These are phyloP conservation scores for Bhutanitis thaidina DNA, from an alignment of 2,888 invertebrate species.

Conservation along the genomic window DNA sequence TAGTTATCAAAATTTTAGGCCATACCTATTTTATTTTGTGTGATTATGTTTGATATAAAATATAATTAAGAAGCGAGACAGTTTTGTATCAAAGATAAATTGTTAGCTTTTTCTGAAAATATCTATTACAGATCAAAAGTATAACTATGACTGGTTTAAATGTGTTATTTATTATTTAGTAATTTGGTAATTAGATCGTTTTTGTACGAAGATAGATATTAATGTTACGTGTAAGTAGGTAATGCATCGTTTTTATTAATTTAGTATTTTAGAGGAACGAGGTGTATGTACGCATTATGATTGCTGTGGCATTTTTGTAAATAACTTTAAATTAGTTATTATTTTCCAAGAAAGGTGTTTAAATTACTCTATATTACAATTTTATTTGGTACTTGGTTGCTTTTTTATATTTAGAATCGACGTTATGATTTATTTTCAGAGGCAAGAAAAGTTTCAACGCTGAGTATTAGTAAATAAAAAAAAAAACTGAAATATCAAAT, in stretches of 20 bases:
- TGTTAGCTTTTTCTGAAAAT: slow-evolving; percentile 28
- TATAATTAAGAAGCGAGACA: slow-evolving; percentile 22
- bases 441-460: too few relatives aligned
- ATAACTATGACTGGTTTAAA: slow-evolving; percentile 59
- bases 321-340: background rate
- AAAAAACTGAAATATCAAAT: background rate
- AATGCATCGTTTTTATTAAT: background rate
- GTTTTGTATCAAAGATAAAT: slow-evolving; percentile 29
- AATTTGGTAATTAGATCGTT: slow-evolving; percentile 23
- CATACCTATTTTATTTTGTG: slow-evolving; percentile 42
- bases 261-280: slow-evolving; percentile 1
- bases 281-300: background rate
- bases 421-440: too few relatives aligned
- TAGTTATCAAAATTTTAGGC: slow-evolving; percentile 49
- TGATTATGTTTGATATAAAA: slow-evolving; percentile 50
- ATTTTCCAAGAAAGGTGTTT: too few relatives aligned
- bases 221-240: slow-evolving; percentile 14
- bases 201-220: slow-evolving; percentile 23
- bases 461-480: background rate
- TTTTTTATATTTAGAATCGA: too few relatives aligned
- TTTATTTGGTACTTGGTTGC: too few relatives aligned
- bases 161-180: slow-evolving; percentile 76
- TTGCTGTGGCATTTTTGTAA: slow-evolving; percentile 3
- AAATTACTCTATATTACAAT: too few relatives aligned
- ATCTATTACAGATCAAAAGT: slow-evolving; percentile 29